Percentiles rank a stretch among this genome's conserved stretches.
These are phyloP conservation scores for Tichodroma muraria DNA, from an alignment of 2,113 vertebrate genomes.

Conservation along the genomic window DNA sequence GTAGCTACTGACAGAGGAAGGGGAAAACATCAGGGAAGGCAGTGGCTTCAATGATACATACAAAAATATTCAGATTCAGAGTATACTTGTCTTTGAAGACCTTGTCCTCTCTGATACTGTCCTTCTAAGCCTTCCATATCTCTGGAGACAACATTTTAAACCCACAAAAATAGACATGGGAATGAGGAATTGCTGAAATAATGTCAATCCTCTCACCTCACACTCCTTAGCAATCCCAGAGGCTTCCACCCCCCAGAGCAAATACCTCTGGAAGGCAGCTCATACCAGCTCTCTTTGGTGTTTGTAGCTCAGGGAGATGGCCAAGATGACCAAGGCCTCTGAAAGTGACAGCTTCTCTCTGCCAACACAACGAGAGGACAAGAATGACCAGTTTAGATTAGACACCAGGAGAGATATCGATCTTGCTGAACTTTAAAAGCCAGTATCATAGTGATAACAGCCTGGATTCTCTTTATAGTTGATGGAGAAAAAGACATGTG, in stretches of 20 bases:
- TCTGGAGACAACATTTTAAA: neutral
- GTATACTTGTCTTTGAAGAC: neutral
- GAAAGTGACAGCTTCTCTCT: neutral
- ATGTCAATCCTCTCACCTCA: neutral
- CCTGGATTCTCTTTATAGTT: neutral
- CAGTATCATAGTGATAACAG: neutral
- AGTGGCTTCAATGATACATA: neutral
- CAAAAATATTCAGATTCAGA: neutral
- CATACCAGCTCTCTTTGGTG: neutral
- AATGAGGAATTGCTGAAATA: neutral
- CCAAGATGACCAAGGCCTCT: neutral
- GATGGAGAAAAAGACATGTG: neutral
- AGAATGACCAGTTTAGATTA: neutral
- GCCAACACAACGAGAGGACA: accelerated
- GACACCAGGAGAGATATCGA: neutral
- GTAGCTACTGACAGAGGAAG: neutral
- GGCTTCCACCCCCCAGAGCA: neutral
- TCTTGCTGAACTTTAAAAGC: neutral
- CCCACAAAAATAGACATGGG: neutral
- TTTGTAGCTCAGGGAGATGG: neutral
- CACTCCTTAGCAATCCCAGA: neutral
- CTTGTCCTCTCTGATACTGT: neutral
- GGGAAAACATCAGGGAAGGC: neutral
- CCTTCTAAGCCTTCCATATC: neutral
- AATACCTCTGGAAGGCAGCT: neutral